These are phyloP conservation scores for Pycnomerus fuliginosus DNA, from an alignment of 2,888 invertebrate genomes.

Conservation along the genomic window DNA sequence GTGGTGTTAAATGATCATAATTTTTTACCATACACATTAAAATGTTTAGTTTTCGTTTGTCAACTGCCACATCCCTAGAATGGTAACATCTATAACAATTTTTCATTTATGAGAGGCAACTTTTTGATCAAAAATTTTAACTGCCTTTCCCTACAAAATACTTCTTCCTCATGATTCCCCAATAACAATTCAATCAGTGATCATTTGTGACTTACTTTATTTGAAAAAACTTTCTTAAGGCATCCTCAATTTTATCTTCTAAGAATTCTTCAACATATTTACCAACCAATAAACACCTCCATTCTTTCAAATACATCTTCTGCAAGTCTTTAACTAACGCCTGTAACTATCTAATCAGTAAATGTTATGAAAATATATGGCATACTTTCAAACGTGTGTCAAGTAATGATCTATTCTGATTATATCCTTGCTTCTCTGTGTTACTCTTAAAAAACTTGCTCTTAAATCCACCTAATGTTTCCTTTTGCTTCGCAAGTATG, in stretches of 20 bases:
- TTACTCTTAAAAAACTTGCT: background rate
- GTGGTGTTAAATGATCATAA: too few species aligned
- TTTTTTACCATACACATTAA: too few species aligned
- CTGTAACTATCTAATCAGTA: constrained; percentile 48
- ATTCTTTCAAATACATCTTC: constrained; percentile 63
- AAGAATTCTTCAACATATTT: constrained; percentile 55
- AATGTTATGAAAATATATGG: background rate
- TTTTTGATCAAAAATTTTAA: too few species aligned
- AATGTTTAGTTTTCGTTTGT: too few species aligned
- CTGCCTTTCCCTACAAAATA: too few species aligned
- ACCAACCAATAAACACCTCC: constrained; percentile 63
- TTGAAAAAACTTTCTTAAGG: constrained; percentile 56
- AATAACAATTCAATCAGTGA: constrained; percentile 44
- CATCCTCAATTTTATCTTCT: constrained; percentile 52
- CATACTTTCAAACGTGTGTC: constrained; percentile 34
- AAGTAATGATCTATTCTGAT: constrained; percentile 23
- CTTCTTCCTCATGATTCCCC: constrained; percentile 48
- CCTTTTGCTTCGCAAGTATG: constrained; percentile 36
- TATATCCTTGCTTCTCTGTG: constrained; percentile 32
- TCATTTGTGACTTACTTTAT: constrained; percentile 45
- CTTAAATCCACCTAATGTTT: constrained; percentile 17
- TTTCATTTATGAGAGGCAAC: too few species aligned
- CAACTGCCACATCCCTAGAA: too few species aligned
- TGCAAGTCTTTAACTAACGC: constrained; percentile 61
- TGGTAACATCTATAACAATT: too few species aligned